Evolutionary conservation across 2,888 invertebrate genomes (phyloP).

Genomic region (Ischnura elegans): DNA sequence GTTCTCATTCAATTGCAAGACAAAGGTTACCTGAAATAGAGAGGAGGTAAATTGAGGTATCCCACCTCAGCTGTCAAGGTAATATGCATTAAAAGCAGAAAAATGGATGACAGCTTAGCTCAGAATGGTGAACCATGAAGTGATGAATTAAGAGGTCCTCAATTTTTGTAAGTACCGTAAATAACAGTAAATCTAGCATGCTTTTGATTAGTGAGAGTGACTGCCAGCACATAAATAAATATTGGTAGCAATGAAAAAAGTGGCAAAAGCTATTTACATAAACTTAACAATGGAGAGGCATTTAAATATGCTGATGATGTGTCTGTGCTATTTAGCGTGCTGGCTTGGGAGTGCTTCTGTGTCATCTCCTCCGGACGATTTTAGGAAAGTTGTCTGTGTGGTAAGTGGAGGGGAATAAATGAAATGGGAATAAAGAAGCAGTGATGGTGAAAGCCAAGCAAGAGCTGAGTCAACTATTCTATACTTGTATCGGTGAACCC

Average conservation of each 20-base stretch:
- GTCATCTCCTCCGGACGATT: constrained; percentile 72
- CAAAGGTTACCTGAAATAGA: constrained; percentile 7
- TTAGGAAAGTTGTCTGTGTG: constrained; percentile 72
- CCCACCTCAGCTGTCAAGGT: background rate
- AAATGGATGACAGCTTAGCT: background rate
- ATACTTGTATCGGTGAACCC: constrained; percentile 69
- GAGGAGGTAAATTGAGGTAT: background rate
- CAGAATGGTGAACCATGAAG: background rate
- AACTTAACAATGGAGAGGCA: constrained; percentile 28
- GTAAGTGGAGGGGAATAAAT: constrained; percentile 71
- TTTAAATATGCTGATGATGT: constrained; percentile 5
- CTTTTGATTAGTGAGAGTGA: background rate
- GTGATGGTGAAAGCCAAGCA: constrained; percentile 71
- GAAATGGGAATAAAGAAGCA: constrained; percentile 71
- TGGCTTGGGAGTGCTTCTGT: constrained; percentile 50
- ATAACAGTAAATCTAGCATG: background rate
- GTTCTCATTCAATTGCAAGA: background rate
- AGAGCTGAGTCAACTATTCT: background rate
- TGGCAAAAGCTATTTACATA: constrained; percentile 47
- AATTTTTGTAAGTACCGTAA: background rate
- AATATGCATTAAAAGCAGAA: background rate
- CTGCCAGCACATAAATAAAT: constrained; percentile 1
- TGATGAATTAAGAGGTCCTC: background rate
- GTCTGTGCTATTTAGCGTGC: constrained; percentile 39
- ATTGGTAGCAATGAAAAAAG: background rate